These are phyloP conservation scores for Apantesis nais DNA, from an alignment of 2,888 invertebrate genomes.

Conservation along the genomic window DNA sequence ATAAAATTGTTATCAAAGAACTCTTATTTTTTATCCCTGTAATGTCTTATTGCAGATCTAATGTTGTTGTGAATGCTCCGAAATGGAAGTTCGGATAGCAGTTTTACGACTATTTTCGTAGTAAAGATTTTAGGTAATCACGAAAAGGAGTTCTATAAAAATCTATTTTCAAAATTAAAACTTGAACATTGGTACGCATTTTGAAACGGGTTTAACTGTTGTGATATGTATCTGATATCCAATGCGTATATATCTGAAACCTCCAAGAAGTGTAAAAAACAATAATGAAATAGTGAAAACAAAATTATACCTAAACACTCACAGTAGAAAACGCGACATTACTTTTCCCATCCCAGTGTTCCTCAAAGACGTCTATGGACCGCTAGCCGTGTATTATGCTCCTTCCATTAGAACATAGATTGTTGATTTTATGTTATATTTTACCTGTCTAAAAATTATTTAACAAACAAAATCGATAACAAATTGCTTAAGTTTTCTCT, in stretches of 20 bases:
- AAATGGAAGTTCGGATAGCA: conserved; percentile 5
- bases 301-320: not conserved
- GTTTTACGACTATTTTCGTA: conserved; percentile 23
- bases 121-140: conserved; percentile 18
- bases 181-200: too few relatives aligned
- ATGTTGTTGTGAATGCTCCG: conserved; percentile 24
- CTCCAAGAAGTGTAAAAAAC: not conserved
- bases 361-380: too few relatives aligned
- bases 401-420: not conserved
- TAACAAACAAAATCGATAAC: conserved; percentile 32
- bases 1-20: conserved; percentile 34
- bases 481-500: conserved; percentile 40
- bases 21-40: conserved; percentile 26
- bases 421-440: not conserved
- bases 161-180: not conserved
- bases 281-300: too few relatives aligned
- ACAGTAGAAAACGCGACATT: too few relatives aligned
- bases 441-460: conserved; percentile 4
- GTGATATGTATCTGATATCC: too few relatives aligned
- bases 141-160: not conserved
- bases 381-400: too few relatives aligned
- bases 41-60: conserved; percentile 24
- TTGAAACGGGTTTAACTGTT: not conserved
- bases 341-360: not conserved
- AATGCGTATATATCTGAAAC: not conserved